These are phyloP conservation scores for Thyatira batis DNA, from an alignment of 2,888 invertebrate genomes.

Conservation along the genomic window DNA sequence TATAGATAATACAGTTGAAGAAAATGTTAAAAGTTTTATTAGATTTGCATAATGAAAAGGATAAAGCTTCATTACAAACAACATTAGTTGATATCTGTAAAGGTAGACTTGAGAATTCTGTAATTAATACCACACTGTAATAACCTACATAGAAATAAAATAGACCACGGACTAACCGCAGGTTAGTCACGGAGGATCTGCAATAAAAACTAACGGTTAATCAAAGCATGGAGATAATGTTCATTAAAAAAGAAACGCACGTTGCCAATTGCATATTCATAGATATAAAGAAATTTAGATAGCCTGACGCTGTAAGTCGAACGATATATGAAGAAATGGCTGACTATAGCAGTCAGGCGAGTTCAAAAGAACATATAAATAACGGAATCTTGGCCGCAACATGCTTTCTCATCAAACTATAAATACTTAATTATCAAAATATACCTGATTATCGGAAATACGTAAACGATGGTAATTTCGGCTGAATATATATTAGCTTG, in stretches of 20 bases:
- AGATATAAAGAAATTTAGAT: slow-evolving; percentile 24
- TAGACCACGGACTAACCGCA: slow-evolving; percentile 38
- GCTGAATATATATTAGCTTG: neutral
- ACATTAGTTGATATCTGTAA: no score
- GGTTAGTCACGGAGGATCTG: slow-evolving; percentile 22
- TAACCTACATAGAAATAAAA: slow-evolving; percentile 20
- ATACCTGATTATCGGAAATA: slow-evolving; percentile 13
- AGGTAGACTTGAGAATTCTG: neutral
- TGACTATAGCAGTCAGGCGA: slow-evolving; percentile 51
- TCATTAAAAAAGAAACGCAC: slow-evolving; percentile 5
- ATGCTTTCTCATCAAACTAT: slow-evolving; percentile 53
- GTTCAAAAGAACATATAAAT: slow-evolving; percentile 67
- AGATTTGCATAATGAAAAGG: no score
- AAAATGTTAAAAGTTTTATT: no score
- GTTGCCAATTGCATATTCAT: slow-evolving; percentile 21
- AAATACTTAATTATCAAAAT: slow-evolving; percentile 14
- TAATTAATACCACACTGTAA: neutral
- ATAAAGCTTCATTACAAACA: no score
- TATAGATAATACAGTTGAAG: no score
- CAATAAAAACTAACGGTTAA: neutral
- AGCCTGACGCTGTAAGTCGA: slow-evolving; percentile 9
- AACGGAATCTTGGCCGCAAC: slow-evolving; percentile 64
- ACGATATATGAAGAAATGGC: slow-evolving; percentile 28
- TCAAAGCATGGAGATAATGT: slow-evolving; percentile 3
- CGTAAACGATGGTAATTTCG: slow-evolving; percentile 3